Base-by-base conservation (phyloP, 2,797 vertebrate genomes). In the Leucoraja ocellata region DNA sequence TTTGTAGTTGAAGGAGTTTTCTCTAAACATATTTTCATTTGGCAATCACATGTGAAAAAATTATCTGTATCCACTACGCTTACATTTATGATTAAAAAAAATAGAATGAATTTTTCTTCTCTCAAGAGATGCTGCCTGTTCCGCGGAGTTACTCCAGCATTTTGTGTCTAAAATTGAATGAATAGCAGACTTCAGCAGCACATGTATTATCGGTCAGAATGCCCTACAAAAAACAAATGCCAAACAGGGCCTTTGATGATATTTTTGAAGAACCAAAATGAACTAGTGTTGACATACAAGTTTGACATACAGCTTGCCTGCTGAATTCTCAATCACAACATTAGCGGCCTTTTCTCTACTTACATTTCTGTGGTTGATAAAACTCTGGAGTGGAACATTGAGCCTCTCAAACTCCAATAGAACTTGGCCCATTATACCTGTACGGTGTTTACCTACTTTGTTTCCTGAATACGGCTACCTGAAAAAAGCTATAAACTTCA, bases 271-370 rank as follows among this genome's bases (percentile, higher is more conserved):
- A 32, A 65, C 61, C 71, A 39, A 46, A 91, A 91, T 91, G 90
- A 91, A 63, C 10, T 46, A 39, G 90, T 74, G 90, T 76, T 92
- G 90, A 92, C 71, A 92, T 92, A 46, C 71, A 54, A 46, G 32
- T 54, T 54, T 21, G 21, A 92, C 46, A 46, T 92, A 6, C 1
- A 92, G 23, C 68, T 74, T 46, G 46, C 36, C 54, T 54, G 23
- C 63, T 65, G n/a, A 88, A 21, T 2, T 74, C 65, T 91, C 90
- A 76, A 10, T 54, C 28, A 68, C 58, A 39, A 63, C 32, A 32
- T 68, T 68, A n/a, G 9, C 54, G 21, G 28, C 23, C 36, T 58
- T 74, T 74, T 32, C 46, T 14, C 13, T n/a, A 92, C 32, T 74
- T 54, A 6, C 39, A 92, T 46, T 54, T 36, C 36, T 54, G 71